Evolutionary conservation across 2,888 invertebrate species (phyloP).

Genomic region (Oscheius sp.): DNA sequence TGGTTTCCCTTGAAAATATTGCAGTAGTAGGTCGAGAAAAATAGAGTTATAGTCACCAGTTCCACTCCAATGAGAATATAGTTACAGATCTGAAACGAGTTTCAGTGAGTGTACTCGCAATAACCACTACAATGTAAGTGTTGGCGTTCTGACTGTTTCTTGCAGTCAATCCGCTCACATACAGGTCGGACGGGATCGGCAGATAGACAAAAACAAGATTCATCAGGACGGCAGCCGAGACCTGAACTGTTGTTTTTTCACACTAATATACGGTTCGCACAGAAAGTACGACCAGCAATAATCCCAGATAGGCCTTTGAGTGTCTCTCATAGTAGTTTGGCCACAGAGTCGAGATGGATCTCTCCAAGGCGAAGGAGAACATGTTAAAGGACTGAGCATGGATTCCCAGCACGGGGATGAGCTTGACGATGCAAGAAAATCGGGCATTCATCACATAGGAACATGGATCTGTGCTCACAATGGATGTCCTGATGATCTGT

Average conservation of each 20-base stretch:
- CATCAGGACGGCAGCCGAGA: not conserved
- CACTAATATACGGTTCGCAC: not conserved
- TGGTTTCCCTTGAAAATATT: not conserved
- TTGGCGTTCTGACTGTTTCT: not conserved
- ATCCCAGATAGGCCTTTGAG: not conserved
- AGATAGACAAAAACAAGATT: not conserved
- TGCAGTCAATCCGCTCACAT: constrained; percentile 1
- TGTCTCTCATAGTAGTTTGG: constrained; percentile 10
- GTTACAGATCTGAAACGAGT: not conserved
- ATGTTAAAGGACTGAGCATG: constrained; percentile 16
- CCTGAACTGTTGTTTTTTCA: not conserved
- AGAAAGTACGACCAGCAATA: not conserved
- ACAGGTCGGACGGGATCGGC: not conserved
- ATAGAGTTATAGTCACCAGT: not conserved
- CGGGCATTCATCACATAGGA: constrained; percentile 13
- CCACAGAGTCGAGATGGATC: constrained; percentile 11
- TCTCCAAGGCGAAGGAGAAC: constrained; percentile 18
- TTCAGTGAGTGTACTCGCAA: not conserved
- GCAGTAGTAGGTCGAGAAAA: not conserved
- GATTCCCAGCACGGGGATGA: constrained; percentile 2
- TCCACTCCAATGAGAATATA: constrained; percentile 8
- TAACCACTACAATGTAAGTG: not conserved
- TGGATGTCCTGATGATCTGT: not conserved
- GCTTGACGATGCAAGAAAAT: not conserved
- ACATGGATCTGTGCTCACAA: not conserved